Base-by-base conservation (phyloP, 35 echinoderm and acorn worm genomes). In the Amphiura filiformis region DNA sequence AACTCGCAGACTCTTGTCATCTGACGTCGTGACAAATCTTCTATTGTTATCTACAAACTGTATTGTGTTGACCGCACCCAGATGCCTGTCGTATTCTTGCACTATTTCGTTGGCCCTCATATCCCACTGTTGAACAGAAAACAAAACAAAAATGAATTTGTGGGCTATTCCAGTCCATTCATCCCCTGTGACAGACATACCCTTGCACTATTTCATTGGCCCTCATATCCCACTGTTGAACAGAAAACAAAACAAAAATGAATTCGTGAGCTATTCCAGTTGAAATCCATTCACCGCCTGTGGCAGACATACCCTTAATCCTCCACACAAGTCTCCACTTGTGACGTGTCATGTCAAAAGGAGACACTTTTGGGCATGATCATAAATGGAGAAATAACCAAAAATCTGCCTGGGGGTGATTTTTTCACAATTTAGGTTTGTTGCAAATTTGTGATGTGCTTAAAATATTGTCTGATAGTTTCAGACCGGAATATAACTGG, bases 11-110 rank as follows among this genome's bases (percentile, higher is more conserved):
- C 93, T 94, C 39, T 99, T 99, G 80, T 99, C 96, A 76, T 99
- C 96, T 1, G 96, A 99, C 22, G 96, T 99, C 22, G 96, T 92
- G 36, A 99, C 96, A 80, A 99, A 99, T 31, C 96, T 82, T 39
- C 90, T 77, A 81, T 92, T 92, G 65, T 94, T 85, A 81, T 99
- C 96, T 13, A 99, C 90, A 82, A 99, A 99, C n/a, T 93, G 94
- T 82, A 99, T 99, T 38, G 93, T 95, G 83, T 99, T 99, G 65
- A 99, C 96, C 0, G 96, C 96, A 33, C 96, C 96, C 83, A 99
- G 39, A 86, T 99, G 96, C 26, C 96, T 81, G 83, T 99, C 96
- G 77, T 99, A 99, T 57, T 99, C 96, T 56, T 99, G 96, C 30
- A 95, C 93, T 4, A 99, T 95, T 76, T 99, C 96, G 41, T 94